phyloP scores from a whole-genome alignment of 1,140 invertebrate genomes.

The Ganaspis sp. region DNA sequence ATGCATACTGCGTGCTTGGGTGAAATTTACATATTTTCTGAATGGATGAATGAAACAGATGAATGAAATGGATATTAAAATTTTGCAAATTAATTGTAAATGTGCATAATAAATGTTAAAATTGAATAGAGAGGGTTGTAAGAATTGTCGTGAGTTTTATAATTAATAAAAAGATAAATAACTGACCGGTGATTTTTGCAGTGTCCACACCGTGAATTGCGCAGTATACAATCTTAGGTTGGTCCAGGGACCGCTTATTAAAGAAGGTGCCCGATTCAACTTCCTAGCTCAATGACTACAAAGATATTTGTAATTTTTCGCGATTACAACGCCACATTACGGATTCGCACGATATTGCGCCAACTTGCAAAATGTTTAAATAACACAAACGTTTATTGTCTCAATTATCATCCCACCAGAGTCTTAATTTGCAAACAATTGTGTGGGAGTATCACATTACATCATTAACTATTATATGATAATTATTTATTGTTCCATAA shows the following conservation, averaged over 20 bases:
- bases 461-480: background rate
- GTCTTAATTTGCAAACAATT: background rate
- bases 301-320: background rate
- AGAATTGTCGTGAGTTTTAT: background rate
- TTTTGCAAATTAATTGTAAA: no score
- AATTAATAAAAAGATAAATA: conserved; percentile 45
- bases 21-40: no score
- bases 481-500: background rate
- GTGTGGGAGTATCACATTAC: background rate
- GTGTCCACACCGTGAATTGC: conserved; percentile 66
- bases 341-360: conserved; percentile 28
- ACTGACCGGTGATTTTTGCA: conserved; percentile 69
- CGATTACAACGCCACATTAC: conserved; percentile 43
- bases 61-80: no score
- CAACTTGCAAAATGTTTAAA: background rate
- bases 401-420: background rate
- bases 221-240: conserved; percentile 67
- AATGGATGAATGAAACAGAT: no score
- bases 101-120: background rate
- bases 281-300: background rate
- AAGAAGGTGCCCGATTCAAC: conserved; percentile 56
- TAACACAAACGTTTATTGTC: background rate
- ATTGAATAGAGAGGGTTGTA: conserved; percentile 11
- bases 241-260: conserved; percentile 62
- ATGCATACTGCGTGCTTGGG: no score